phyloP scores from a whole-genome alignment of 2,888 invertebrate species.

The Isoperla grammatica region DNA sequence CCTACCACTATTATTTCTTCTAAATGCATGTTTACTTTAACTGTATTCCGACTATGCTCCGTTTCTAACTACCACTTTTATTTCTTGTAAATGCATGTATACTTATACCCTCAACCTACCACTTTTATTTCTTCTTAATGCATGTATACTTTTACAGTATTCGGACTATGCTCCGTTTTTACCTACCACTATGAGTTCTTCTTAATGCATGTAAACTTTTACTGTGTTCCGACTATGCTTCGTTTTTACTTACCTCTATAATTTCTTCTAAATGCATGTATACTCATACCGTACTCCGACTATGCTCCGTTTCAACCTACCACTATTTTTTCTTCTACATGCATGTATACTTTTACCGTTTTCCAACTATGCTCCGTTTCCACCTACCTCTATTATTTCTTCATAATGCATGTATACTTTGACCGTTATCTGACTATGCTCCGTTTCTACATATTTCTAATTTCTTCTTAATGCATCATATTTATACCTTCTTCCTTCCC shows the following conservation, averaged over 20 bases:
- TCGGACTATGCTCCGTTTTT: conserved; percentile 19
- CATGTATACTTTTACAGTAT: no score
- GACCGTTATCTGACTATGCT: conserved; percentile 10
- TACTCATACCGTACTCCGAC: conserved; percentile 18
- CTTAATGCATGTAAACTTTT: background rate
- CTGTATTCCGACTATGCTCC: conserved; percentile 15
- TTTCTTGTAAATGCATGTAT: no score
- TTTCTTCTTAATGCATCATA: background rate
- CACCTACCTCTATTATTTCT: conserved; percentile 11
- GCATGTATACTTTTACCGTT: background rate
- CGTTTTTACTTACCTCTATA: background rate
- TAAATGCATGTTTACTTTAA: background rate
- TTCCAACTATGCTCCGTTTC: conserved; percentile 16
- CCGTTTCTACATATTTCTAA: conserved; percentile 13
- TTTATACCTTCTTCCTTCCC: background rate
- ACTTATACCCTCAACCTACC: conserved; percentile 23
- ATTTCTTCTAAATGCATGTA: conserved; percentile 17
- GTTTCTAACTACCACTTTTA: no score
- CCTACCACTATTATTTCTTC: background rate
- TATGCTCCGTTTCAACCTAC: conserved; percentile 1
- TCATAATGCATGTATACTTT: background rate
- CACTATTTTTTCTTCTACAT: background rate
- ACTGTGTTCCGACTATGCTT: background rate
- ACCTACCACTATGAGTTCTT: conserved; percentile 4
- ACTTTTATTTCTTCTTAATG: no score